Conservation (phyloP, 2,113 vertebrate species). For the Otocyon megalotis region DNA sequence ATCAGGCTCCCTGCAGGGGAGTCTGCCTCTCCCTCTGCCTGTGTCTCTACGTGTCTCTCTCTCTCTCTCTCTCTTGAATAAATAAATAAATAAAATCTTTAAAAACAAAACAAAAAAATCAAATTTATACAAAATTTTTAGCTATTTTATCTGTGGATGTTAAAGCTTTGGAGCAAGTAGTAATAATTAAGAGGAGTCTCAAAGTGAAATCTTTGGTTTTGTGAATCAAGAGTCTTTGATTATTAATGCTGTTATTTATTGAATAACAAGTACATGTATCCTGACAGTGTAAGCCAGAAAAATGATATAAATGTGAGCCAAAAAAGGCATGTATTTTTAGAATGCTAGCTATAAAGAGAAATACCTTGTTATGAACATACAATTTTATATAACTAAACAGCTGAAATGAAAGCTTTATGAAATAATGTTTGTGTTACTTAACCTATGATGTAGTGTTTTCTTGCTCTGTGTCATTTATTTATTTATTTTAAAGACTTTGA, state of each 20-base stretch:
- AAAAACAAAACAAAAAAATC: too few species aligned
- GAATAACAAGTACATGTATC: neutral
- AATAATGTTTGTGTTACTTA: neutral
- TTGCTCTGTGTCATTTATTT: neutral
- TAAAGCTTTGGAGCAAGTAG: neutral
- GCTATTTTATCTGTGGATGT: neutral
- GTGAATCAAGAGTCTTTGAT: neutral
- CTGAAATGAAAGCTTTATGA: slow-evolving; percentile 7
- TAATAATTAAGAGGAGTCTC: neutral
- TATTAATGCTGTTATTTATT: neutral
- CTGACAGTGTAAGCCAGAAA: neutral
- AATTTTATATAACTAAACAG: neutral
- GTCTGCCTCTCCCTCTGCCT: too few species aligned
- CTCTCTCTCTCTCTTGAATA: too few species aligned
- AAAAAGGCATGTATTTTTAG: neutral
- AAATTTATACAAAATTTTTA: neutral
- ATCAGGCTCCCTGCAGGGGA: too few species aligned
- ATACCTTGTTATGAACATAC: neutral
- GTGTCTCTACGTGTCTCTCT: too few species aligned
- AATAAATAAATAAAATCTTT: too few species aligned
- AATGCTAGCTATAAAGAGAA: neutral
- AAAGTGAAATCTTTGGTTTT: neutral
- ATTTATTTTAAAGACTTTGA: neutral
- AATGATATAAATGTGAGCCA: neutral
- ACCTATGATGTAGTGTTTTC: neutral